Base-by-base conservation (phyloP, 2,113 vertebrate genomes). In the Perca fluviatilis region DNA sequence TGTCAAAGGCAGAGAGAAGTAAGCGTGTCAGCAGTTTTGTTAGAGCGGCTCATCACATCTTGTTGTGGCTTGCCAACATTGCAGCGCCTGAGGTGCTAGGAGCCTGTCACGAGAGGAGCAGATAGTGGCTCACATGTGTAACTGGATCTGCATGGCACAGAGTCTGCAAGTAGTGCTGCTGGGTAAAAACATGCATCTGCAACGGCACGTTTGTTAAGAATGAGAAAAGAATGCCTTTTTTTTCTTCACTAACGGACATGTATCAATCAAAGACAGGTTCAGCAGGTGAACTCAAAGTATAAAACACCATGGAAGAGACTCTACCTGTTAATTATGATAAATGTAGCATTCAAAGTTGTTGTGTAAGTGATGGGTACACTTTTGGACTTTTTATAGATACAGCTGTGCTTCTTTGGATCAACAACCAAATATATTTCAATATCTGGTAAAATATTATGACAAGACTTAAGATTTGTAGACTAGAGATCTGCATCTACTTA, bases 11-110 rank as follows among this genome's bases (percentile, higher is more conserved):
- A 47, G 53, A 47, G 47, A 88, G 72, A 89, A 90, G 61, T 61
- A 43, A 86, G 85, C 72, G 14, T 85, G 87, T 94, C 93, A 95
- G 94, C 92, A 86, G 91, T 92, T 95, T 89, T 85, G 69, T 79
- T 12, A 18, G 76, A 69, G 80, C 85, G 89, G 88, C 89, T 93
- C 92, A 93, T 91, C 86, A 67, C 54, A 30, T 90, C 88, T 79
- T 91, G 92, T 89, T 81, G 80, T 77, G 85, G 86, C 91, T 83
- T 85, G 91, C 89, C 84, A 86, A 68, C 80, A 83, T 18, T 14
- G 50, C 80, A 86, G 72, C 21, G 81, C 88, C 90, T 57, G 79
- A 83, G 86, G 83, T 60, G 84, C 78, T 40, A 14, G 0, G 64
- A 77, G 87, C 47, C 85, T 88, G 89, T 93, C 83, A 93, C 66